Conservation (phyloP, 2,113 vertebrate species). For the Gasterosteus aculeatus region DNA sequence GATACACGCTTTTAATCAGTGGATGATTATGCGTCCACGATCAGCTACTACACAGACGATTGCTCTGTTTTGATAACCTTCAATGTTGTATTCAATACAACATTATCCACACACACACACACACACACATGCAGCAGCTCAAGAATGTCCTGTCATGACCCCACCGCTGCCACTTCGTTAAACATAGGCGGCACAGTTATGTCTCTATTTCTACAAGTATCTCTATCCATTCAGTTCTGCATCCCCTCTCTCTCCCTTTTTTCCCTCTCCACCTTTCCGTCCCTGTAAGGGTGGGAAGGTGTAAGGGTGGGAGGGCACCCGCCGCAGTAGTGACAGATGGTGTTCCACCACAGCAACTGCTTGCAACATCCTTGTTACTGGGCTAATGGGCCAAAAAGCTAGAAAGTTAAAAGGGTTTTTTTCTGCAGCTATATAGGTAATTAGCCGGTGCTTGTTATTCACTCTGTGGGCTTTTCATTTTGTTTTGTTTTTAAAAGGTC, state of each 20-base stretch:
- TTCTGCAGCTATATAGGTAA: conserved; percentile 33
- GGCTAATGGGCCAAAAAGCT: conserved; percentile 64
- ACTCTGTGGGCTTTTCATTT: conserved; percentile 44
- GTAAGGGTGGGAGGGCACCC: conserved; percentile 54
- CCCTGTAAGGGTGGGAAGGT: background rate
- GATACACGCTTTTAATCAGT: conserved; percentile 18
- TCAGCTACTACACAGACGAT: conserved; percentile 2
- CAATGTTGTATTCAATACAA: conserved; percentile 12
- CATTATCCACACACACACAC: background rate
- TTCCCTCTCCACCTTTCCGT: conserved; percentile 32
- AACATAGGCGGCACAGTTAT: conserved; percentile 49
- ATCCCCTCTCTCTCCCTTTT: conserved; percentile 1
- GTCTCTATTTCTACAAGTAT: conserved; percentile 27
- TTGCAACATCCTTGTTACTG: conserved; percentile 58
- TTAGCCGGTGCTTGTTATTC: conserved; percentile 59
- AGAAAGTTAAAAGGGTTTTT: conserved; percentile 43
- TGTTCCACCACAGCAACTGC: conserved; percentile 68
- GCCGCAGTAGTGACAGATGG: conserved; percentile 71
- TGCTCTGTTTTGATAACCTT: conserved; percentile 5
- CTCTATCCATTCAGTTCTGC: conserved; percentile 12
- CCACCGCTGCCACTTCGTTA: conserved; percentile 56
- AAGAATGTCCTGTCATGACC: conserved; percentile 45
- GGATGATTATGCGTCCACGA: background rate
- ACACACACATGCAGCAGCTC: conserved; percentile 2
- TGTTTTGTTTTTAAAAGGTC: conserved; percentile 28